Evolutionary conservation across 2,888 invertebrate species (phyloP), one percentile per base, ranked within the genome.

Genomic region (Panzeria rudis): DNA sequence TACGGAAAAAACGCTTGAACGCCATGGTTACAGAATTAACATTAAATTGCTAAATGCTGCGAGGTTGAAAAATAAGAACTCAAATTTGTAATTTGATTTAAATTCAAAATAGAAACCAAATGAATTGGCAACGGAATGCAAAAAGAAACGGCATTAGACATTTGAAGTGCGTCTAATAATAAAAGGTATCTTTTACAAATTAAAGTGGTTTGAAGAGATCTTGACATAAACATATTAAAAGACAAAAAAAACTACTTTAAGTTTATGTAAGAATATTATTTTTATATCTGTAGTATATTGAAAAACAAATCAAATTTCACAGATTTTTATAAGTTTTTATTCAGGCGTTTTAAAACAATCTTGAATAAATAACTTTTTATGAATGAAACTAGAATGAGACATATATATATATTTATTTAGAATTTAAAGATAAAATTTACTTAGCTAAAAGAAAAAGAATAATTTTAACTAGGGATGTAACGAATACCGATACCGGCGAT

Each of bases 1-100:
- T 35, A 76, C 32, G n/a, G 29, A 29, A 54, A 41, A 11, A n/a
- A 52, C 11, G 29, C 29, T 66, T 64, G 17, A 76, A 66, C 44
- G 56, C 56, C 44, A 44, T 47, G 41, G 54, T 56, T 56, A 76
- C 47, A 35, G 32, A 66, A 66, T 64, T 54, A 76, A 64, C 54
- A 64, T 76, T 20, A 54, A 54, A 32, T 56, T 54, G 73, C 50
- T 61, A 50, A 73, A 62, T 47, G 61, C 47, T 61, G 44, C 11
- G 23, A 47, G 47, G 9, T 20, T 15, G 47, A 25, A 25, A 25
- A 23, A 20, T 44, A 59, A 20, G 4, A 73, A 61, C 20, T 32
- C 44, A 61, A 73, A 59, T 15, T 44, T n/a, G 47, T 61, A 50
- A 73, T 15, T 50, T 50, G 9, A 44, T 15, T 38, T 20, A 29